Evolutionary conservation across 64 coral and sea anemone genomes (phyloP).

Genomic region (Montipora sp.): DNA sequence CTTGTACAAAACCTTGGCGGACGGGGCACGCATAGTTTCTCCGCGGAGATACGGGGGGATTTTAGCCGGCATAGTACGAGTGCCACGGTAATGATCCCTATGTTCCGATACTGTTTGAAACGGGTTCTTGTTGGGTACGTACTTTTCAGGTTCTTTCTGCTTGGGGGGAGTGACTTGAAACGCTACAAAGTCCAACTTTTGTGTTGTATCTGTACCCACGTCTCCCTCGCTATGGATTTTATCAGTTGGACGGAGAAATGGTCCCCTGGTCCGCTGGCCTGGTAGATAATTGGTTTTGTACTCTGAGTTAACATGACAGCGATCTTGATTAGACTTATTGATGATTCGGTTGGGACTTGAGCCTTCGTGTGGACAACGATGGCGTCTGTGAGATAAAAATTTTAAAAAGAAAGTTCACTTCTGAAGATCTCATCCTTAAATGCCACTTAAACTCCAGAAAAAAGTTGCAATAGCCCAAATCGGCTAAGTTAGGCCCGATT

Average conservation of each 20-base stretch:
- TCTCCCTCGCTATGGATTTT: conserved; percentile 61
- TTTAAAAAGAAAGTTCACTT: background rate
- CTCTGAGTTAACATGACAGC: conserved; percentile 81
- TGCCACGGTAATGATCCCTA: conserved; percentile 75
- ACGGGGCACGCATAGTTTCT: conserved; percentile 87
- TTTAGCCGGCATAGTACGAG: conserved; percentile 68
- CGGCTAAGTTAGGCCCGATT: too few species aligned
- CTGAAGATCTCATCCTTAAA: too few species aligned
- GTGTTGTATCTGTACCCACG: conserved; percentile 67
- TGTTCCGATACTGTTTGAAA: conserved; percentile 96
- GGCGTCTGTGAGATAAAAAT: conserved; percentile 60
- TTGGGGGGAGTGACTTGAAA: conserved; percentile 72
- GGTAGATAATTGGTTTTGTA: conserved; percentile 75
- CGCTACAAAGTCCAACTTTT: conserved; percentile 65
- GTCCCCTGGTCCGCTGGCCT: conserved; percentile 72
- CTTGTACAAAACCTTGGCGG: conserved; percentile 86
- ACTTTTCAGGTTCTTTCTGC: conserved; percentile 88
- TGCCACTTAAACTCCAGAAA: too few species aligned
- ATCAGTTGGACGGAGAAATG: conserved; percentile 83
- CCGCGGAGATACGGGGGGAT: conserved; percentile 87
- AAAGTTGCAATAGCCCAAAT: too few species aligned
- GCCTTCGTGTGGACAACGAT: conserved; percentile 89
- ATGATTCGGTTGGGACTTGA: conserved; percentile 81
- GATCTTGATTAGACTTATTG: conserved; percentile 79
- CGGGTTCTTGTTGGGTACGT: conserved; percentile 87